Conservation (phyloP, 2,888 invertebrate species). For the Epicampocera succincta region DNA sequence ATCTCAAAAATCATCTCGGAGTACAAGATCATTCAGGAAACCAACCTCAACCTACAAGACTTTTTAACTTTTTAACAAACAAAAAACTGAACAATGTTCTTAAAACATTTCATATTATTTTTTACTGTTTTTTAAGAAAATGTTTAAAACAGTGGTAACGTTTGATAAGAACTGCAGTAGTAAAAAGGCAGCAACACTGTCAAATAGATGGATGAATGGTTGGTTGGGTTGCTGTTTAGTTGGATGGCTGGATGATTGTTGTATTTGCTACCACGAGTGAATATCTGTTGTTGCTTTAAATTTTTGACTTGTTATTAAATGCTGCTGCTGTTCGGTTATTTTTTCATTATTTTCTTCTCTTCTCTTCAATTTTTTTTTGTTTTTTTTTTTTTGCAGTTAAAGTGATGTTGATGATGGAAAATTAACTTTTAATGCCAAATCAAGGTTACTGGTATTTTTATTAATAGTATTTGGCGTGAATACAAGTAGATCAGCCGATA, state of each 20-base stretch:
- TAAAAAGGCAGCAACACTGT: slow-evolving; percentile 41
- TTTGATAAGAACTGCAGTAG: neutral
- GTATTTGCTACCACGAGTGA: slow-evolving; percentile 54
- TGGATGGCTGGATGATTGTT: slow-evolving; percentile 48
- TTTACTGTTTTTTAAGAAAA: slow-evolving; percentile 7
- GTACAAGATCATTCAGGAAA: slow-evolving; percentile 52
- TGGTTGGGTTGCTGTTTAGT: slow-evolving; percentile 27
- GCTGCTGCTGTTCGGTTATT: slow-evolving; percentile 57
- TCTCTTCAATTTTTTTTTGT: no score
- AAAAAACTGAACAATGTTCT: slow-evolving; percentile 54
- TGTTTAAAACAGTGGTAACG: slow-evolving; percentile 5
- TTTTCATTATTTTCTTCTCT: slow-evolving; percentile 33
- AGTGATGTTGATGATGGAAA: slow-evolving; percentile 68
- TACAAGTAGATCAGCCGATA: slow-evolving; percentile 67
- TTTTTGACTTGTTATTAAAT: slow-evolving; percentile 62
- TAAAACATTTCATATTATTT: slow-evolving; percentile 51
- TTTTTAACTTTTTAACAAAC: no score
- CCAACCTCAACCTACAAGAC: slow-evolving; percentile 64
- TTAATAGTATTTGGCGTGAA: slow-evolving; percentile 71
- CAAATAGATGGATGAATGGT: slow-evolving; percentile 25
- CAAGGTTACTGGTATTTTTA: slow-evolving; percentile 67
- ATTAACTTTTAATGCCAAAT: slow-evolving; percentile 69
- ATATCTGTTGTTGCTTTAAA: slow-evolving; percentile 71
- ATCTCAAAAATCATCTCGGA: slow-evolving; percentile 57
- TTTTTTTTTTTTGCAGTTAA: slow-evolving; percentile 44